Base-by-base conservation (phyloP, 2,797 vertebrate genomes). In the Cyclopterus lumpus region DNA sequence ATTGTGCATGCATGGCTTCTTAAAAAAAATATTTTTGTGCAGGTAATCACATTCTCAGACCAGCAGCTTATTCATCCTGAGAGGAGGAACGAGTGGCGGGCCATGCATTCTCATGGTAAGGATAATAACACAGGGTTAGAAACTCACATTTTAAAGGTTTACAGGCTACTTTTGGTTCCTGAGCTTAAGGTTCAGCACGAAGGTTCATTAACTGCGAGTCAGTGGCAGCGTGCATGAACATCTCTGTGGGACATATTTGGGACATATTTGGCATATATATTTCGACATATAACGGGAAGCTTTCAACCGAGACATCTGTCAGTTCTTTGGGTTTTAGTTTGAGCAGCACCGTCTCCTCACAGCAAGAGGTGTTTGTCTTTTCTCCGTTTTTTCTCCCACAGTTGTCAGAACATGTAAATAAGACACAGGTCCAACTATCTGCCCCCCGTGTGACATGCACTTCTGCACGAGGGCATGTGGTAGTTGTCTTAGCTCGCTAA, bases 21-120 rank as follows among this genome's bases (percentile, higher is more conserved):
- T 81, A 74, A 79, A 86, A 86, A 80, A 57, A 71, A 55, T 30
- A 53, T 36, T 71, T 87, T 77, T 80, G 68, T 80, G 60, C 73
- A 79, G 44, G 80, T 78, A 57, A 60, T 79, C 63, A 54, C 67
- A 72, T 75, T 74, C 67, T 77, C 59, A 79, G 70, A 79, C 59
- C 67, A 61, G 61, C 69, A 55, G 28, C 42, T 18, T 59, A 46
- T 73, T 57, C 38, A 46, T 60, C 59, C 42, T 42, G 12, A n/a
- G 11, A 69, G 48, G 42, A 63, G 63, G 63, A 59, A 73, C 57
- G 46, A 48, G 15, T 36, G 34, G 36, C 34, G 16, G 36, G 59
- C 28, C 3, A 4, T 22, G 40, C 46, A 73, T n/a, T 51, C 42
- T 73, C 34, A 74, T 6, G 2, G 16, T 46, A 40, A 28, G 30